Percentiles rank a stretch among this genome's conserved stretches.
phyloP scores from a whole-genome alignment of 64 coral and sea anemone species.

The Montipora efflorescens region DNA sequence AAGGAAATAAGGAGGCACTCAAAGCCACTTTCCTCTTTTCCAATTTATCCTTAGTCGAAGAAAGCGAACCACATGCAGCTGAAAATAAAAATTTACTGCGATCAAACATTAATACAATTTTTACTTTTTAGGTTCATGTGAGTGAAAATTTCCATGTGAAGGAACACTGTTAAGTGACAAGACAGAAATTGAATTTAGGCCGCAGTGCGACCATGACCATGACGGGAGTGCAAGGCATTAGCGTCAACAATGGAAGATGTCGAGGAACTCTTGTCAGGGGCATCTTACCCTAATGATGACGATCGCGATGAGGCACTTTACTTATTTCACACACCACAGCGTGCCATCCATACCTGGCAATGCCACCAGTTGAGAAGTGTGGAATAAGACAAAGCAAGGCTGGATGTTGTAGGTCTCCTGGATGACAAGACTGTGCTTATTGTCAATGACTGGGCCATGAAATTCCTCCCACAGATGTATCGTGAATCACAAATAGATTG shows the following conservation, averaged over 20 bases:
- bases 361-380: slow-evolving; percentile 17
- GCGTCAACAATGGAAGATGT: neutral
- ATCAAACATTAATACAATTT: neutral
- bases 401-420: slow-evolving; percentile 23
- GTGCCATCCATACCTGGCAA: slow-evolving; percentile 30
- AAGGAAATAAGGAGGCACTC: too few relatives aligned
- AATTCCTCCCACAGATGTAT: neutral
- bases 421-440: neutral
- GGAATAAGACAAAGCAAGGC: slow-evolving; percentile 7
- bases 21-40: too few relatives aligned
- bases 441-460: neutral
- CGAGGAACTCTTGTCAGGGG: neutral
- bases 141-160: neutral
- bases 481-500: neutral
- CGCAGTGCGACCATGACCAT: slow-evolving; percentile 17
- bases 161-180: neutral
- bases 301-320: slow-evolving; percentile 26
- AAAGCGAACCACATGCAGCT: too few relatives aligned
- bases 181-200: neutral
- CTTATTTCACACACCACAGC: slow-evolving; percentile 22
- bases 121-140: neutral
- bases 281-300: slow-evolving; percentile 17
- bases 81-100: too few relatives aligned
- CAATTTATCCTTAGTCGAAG: too few relatives aligned
- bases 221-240: slow-evolving; percentile 11